Conservation (phyloP, 2,797 vertebrate species). For the Sternotherus odoratus region DNA sequence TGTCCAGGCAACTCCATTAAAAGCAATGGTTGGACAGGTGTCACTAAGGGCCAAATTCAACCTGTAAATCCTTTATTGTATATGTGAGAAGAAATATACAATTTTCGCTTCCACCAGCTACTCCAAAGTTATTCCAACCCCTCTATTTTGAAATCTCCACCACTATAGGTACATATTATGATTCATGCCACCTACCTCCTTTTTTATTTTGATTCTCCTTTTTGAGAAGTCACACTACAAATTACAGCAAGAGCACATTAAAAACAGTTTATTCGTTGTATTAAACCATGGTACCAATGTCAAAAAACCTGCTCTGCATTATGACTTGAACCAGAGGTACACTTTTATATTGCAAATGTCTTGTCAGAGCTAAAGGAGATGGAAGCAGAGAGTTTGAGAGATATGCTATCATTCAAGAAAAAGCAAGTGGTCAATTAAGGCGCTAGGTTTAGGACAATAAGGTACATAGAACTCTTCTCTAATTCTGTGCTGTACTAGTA, state of each 20-base stretch:
- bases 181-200: not conserved
- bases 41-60: not conserved
- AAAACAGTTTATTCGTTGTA: not conserved
- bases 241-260: not conserved
- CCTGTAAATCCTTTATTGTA: not conserved
- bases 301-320: not conserved
- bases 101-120: not conserved
- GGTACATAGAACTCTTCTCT: not conserved
- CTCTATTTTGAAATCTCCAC: not conserved
- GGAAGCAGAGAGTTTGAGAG: not conserved
- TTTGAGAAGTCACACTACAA: not conserved
- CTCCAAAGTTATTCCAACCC: not conserved
- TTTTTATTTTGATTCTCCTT: not conserved
- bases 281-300: not conserved
- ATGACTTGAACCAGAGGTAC: not conserved
- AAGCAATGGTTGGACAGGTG: accelerated
- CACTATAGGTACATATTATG: not conserved
- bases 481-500: not conserved
- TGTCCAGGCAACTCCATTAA: not conserved
- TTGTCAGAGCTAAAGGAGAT: not conserved
- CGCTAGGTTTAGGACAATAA: not conserved
- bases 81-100: not conserved
- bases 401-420: not conserved
- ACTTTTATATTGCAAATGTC: not conserved
- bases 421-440: not conserved